A percentile compares a stretch with the other conserved stretches of the same genome.
These are phyloP conservation scores for Gnathonemus longibarbis DNA, from an alignment of 2,113 vertebrate species.

Conservation along the genomic window DNA sequence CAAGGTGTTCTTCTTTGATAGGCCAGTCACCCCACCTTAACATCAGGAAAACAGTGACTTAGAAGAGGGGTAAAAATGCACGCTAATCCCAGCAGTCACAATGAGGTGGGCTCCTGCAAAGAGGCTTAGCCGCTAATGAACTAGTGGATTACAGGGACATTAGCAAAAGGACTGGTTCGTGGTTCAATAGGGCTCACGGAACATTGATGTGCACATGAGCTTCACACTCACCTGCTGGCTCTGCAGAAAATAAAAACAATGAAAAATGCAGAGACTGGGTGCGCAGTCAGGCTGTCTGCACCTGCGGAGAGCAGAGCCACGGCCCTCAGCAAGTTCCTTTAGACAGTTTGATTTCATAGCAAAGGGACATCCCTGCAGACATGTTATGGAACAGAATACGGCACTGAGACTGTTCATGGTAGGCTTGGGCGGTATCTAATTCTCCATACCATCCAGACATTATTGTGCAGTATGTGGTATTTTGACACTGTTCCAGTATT, in stretches of 20 bases:
- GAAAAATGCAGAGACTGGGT: background rate
- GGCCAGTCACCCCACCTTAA: background rate
- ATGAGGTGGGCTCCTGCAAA: background rate
- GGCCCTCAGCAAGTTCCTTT: background rate
- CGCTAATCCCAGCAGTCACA: conserved; percentile 5
- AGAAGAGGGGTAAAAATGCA: background rate
- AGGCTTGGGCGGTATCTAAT: background rate
- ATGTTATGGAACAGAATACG: background rate
- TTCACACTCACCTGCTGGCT: background rate
- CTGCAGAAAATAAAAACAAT: background rate
- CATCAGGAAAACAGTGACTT: background rate
- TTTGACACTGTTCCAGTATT: background rate
- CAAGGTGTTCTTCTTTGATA: background rate
- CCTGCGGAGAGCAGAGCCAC: background rate
- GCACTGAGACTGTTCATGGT: background rate
- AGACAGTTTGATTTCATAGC: background rate
- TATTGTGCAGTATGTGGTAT: background rate
- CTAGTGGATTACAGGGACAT: conserved; percentile 11
- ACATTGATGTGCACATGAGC: background rate
- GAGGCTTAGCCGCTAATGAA: conserved; percentile 6
- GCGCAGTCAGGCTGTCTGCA: background rate
- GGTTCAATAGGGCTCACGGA: background rate
- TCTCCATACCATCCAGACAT: background rate
- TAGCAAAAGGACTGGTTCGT: background rate
- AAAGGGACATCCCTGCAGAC: background rate